Conservation (phyloP, 2,888 invertebrate species). For the Gibbula magus region DNA sequence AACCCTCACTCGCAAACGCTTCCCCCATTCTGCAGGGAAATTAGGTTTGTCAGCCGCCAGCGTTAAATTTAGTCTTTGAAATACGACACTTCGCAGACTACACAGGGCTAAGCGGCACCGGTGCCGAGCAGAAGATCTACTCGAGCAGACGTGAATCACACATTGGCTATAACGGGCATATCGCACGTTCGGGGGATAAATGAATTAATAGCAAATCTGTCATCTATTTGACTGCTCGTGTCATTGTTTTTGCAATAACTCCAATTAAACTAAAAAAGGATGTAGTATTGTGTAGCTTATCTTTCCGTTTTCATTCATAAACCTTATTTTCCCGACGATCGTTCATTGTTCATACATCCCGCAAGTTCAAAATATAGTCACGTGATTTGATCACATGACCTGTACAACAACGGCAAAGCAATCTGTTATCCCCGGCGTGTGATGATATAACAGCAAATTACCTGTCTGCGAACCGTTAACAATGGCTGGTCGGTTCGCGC, state of each 20-base stretch:
- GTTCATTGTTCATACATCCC: slow-evolving; percentile 4
- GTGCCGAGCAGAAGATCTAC: neutral
- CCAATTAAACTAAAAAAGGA: too few relatives aligned
- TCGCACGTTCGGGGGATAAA: too few relatives aligned
- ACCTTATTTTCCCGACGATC: neutral
- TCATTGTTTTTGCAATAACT: too few relatives aligned
- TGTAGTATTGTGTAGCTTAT: too few relatives aligned
- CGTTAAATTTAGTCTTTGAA: slow-evolving; percentile 23
- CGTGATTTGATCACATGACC: slow-evolving; percentile 20
- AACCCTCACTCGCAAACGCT: neutral
- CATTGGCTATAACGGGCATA: neutral
- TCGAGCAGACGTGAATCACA: neutral
- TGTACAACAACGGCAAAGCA: neutral
- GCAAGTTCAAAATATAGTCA: slow-evolving; percentile 16
- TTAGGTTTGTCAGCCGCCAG: slow-evolving; percentile 2
- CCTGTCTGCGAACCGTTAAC: neutral
- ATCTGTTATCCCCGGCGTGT: neutral
- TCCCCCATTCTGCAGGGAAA: neutral
- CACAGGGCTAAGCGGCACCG: neutral
- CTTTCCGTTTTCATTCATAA: neutral
- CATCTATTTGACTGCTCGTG: neutral
- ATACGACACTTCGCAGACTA: neutral
- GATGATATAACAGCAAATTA: too few relatives aligned
- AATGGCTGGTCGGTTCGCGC: neutral
- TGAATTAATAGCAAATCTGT: neutral